These are phyloP conservation scores for Sebastes elongatus DNA, from an alignment of 2,797 vertebrate genomes.

Conservation along the genomic window DNA sequence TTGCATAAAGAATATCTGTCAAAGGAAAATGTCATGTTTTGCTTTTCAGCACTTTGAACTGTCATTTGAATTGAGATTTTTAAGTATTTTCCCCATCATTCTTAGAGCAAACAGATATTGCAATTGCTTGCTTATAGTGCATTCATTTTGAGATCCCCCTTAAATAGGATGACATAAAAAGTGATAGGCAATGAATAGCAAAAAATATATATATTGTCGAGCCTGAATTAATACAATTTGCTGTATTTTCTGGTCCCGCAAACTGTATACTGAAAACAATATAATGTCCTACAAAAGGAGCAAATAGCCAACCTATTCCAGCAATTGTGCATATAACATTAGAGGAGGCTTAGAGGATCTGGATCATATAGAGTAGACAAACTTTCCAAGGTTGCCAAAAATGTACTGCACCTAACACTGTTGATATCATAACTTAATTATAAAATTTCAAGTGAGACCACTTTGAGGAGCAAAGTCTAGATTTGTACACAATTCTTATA, in stretches of 20 bases:
- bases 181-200: background rate
- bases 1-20: background rate
- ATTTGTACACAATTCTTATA: conserved; percentile 25
- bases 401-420: background rate
- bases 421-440: background rate
- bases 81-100: background rate
- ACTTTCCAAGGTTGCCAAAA: background rate
- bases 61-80: background rate
- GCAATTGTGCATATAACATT: background rate
- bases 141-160: background rate
- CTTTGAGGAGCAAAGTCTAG: conserved; percentile 52
- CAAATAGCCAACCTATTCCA: background rate
- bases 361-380: background rate
- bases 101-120: background rate
- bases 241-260: background rate
- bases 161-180: background rate
- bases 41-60: background rate
- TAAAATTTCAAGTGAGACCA: conserved; percentile 17
- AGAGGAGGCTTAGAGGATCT: background rate
- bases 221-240: background rate
- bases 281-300: background rate
- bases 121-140: background rate
- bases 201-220: background rate
- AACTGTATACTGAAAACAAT: background rate
- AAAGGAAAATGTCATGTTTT: background rate